A percentile compares a stretch with the other conserved stretches of the same genome.
These are phyloP conservation scores for Eupithecia centaureata DNA, from an alignment of 2,888 invertebrate genomes.

Conservation along the genomic window DNA sequence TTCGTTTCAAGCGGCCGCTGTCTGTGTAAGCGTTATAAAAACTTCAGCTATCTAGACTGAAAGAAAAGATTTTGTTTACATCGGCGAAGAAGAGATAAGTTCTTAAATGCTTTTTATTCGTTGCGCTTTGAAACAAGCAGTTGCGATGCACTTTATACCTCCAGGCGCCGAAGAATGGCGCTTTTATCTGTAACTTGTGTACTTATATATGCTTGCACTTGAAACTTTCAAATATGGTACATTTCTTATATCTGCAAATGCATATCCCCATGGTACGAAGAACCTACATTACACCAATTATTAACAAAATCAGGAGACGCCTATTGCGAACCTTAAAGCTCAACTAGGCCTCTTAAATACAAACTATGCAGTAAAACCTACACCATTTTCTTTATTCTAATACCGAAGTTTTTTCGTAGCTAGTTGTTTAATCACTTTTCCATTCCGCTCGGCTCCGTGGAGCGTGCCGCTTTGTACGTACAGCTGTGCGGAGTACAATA, in stretches of 20 bases:
- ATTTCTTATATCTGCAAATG: background rate
- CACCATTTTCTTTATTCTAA: background rate
- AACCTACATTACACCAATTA: background rate
- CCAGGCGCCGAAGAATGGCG: background rate
- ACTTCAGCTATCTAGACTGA: conserved; percentile 18
- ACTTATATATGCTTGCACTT: background rate
- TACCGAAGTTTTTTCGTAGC: background rate
- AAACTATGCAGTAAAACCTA: background rate
- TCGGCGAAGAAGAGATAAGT: conserved; percentile 7
- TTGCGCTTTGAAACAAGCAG: background rate
- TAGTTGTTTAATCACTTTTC: conserved; percentile 6
- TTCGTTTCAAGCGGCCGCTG: conserved; percentile 13
- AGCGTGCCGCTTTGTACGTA: background rate
- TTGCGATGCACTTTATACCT: background rate
- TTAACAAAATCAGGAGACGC: background rate
- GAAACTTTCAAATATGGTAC: background rate
- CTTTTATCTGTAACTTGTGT: conserved; percentile 1
- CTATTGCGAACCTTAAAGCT: background rate
- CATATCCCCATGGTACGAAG: background rate
- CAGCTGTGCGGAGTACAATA: conserved; percentile 11
- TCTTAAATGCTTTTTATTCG: background rate
- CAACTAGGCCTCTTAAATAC: background rate
- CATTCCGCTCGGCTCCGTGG: conserved; percentile 4
- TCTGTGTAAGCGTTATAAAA: conserved; percentile 8
- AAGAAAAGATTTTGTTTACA: conserved; percentile 8